Base-by-base conservation (phyloP, 2,797 vertebrate species). In the Melanotaenia parkinsoni region DNA sequence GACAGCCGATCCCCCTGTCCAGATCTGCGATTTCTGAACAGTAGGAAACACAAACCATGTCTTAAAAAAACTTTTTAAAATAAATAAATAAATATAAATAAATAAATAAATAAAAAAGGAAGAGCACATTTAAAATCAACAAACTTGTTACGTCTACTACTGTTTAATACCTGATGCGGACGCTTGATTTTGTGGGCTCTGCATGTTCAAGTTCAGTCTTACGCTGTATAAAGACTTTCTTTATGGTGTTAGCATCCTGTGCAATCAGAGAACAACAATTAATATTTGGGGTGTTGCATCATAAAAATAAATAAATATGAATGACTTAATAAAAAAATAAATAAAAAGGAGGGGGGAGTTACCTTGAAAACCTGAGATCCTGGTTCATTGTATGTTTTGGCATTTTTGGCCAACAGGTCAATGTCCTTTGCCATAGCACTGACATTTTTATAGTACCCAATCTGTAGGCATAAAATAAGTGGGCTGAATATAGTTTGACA, bases 301-400 rank as follows among this genome's bases (percentile, higher is more conserved):
- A 58, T 43, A 24, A 35, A 24, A 43, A 30, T 30, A 30, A 5
- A 30, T 30, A 30, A 30, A 30, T 5, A 30, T 30, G 30, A 30
- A 30, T 30, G 30, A 5, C 4, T 30, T 30, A 30, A 0, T 28
- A 0, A 70, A 60, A n/a, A 11, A 60, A 11, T 56, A 37, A 8
- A 37, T 7, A 12, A 12, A 38, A 11, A 3, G 6, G 5, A 0
- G 13, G 6, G 5, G 63, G 35, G 12, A 1, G 13, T n/a, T 38
- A 99, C 98, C 97, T 99, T 99, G 86, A 99, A 99, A 80, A 99
- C 97, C 93, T 99, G 98, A 86, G 98, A 99, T 90, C 98, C 98
- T 84, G 98, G 98, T 88, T 99, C 98, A 79, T 99, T 99, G 84
- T 99, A 99, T 3, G 96, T 97, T 96, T 99, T 99, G 90, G 98